Conservation (phyloP, 2,888 invertebrate genomes). For the Drosophila fungiperda region DNA sequence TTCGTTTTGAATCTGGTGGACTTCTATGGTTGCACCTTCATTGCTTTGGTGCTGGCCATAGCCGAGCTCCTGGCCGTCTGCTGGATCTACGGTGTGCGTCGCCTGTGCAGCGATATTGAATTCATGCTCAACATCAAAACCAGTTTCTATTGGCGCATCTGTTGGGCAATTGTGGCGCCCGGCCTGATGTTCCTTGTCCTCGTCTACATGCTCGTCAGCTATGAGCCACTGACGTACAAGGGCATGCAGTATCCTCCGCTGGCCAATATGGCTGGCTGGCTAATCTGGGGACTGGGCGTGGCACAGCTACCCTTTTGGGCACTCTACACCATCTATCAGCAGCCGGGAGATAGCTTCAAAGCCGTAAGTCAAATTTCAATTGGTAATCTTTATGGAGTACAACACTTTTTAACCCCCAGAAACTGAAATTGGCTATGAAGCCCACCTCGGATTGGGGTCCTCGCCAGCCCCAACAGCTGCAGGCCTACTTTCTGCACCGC, state of each 20-base stretch:
- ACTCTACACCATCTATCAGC: conserved; percentile 78
- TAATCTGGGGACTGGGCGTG: conserved; percentile 86
- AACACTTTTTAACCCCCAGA: conserved; percentile 62
- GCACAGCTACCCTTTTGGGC: conserved; percentile 86
- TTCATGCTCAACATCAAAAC: conserved; percentile 90
- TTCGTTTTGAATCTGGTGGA: conserved; percentile 90
- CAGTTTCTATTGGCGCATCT: conserved; percentile 91
- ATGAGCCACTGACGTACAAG: conserved; percentile 88
- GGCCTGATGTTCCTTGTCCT: conserved; percentile 89
- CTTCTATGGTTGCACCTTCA: conserved; percentile 90
- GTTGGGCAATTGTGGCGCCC: conserved; percentile 92
- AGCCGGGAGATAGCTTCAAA: conserved; percentile 66
- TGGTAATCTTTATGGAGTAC: not conserved
- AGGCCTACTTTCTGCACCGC: conserved; percentile 85
- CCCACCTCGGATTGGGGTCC: conserved; percentile 83
- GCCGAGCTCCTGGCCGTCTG: conserved; percentile 89
- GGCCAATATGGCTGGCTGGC: conserved; percentile 87
- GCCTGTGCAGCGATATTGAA: conserved; percentile 90
- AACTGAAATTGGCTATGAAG: conserved; percentile 75
- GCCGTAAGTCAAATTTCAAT: conserved; percentile 34
- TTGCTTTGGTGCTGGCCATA: conserved; percentile 89
- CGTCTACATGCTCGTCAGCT: conserved; percentile 88
- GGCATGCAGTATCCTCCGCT: conserved; percentile 87
- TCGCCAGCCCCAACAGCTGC: conserved; percentile 82
- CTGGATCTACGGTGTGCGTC: conserved; percentile 91